These are phyloP conservation scores for Hyperoplus lanceolatus DNA, from an alignment of 2,797 vertebrate genomes.

Conservation along the genomic window DNA sequence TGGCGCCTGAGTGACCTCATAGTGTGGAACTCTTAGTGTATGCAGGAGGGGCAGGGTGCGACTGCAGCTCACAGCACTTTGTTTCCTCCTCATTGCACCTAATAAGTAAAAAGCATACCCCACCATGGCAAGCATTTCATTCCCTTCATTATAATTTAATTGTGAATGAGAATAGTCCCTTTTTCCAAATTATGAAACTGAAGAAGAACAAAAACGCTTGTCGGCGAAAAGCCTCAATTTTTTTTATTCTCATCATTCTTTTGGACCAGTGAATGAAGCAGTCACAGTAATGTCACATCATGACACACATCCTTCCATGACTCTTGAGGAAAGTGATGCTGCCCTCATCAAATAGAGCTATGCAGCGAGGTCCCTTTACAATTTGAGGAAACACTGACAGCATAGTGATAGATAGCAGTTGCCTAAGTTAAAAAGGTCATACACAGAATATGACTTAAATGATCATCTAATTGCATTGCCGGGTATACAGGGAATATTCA, in stretches of 20 bases:
- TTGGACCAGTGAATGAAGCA: slow-evolving; percentile 34
- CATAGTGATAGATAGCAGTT: slow-evolving; percentile 49
- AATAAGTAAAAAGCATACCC: neutral
- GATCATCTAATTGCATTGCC: slow-evolving; percentile 43
- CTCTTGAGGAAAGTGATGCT: slow-evolving; percentile 32
- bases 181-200: slow-evolving; percentile 1
- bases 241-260: slow-evolving; percentile 21
- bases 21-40: slow-evolving; percentile 30
- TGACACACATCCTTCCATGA: slow-evolving; percentile 40
- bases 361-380: slow-evolving; percentile 39
- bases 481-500: slow-evolving; percentile 18
- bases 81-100: slow-evolving; percentile 34
- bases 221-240: neutral
- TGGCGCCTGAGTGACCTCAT: slow-evolving; percentile 15
- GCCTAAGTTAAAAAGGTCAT: slow-evolving; percentile 51
- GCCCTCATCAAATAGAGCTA: slow-evolving; percentile 58
- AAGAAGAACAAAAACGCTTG: slow-evolving; percentile 11
- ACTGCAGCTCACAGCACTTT: slow-evolving; percentile 34
- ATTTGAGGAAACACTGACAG: slow-evolving; percentile 50
- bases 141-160: slow-evolving; percentile 30
- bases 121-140: slow-evolving; percentile 1
- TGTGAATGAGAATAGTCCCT: slow-evolving; percentile 24
- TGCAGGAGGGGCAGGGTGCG: slow-evolving; percentile 21
- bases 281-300: slow-evolving; percentile 33
- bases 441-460: slow-evolving; percentile 37